These are phyloP conservation scores for Tetragonisca angustula DNA, from an alignment of 2,888 invertebrate genomes.

Conservation along the genomic window DNA sequence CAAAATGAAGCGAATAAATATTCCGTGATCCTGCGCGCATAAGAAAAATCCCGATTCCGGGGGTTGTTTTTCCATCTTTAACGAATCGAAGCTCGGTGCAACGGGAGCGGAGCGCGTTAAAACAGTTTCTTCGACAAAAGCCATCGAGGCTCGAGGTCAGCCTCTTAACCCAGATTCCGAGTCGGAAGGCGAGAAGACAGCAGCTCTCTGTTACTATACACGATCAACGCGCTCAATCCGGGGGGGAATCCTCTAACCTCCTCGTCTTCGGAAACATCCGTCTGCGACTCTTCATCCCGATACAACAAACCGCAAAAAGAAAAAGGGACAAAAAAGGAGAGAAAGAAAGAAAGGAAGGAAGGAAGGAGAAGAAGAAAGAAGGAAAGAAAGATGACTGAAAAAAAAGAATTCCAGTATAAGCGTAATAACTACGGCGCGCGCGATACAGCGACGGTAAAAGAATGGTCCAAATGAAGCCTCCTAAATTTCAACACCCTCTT, in stretches of 20 bases:
- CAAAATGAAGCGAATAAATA: background rate
- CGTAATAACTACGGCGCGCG: constrained; percentile 68
- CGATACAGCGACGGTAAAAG: constrained; percentile 72
- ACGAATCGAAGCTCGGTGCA: constrained; percentile 17
- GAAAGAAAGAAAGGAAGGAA: background rate
- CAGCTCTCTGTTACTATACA: constrained; percentile 12
- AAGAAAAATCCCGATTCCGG: background rate
- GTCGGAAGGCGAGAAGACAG: constrained; percentile 52
- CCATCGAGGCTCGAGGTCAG: constrained; percentile 68
- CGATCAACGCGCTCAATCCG: constrained; percentile 30
- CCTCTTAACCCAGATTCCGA: constrained; percentile 70
- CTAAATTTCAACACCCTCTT: constrained; percentile 81
- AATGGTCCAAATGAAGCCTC: constrained; percentile 82
- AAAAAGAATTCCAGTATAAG: constrained; percentile 67
- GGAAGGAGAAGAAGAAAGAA: background rate
- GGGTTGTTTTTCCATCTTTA: constrained; percentile 9
- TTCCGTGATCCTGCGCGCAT: background rate
- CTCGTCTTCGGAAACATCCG: constrained; percentile 19
- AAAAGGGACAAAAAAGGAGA: background rate
- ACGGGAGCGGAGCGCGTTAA: constrained; percentile 51
- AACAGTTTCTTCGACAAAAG: constrained; percentile 66
- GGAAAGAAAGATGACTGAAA: constrained; percentile 10
- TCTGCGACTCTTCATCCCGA: background rate
- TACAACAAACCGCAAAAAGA: background rate
- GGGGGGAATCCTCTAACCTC: constrained; percentile 18